Conservation (phyloP, 2,888 invertebrate species). For the Eupithecia tripunctaria region DNA sequence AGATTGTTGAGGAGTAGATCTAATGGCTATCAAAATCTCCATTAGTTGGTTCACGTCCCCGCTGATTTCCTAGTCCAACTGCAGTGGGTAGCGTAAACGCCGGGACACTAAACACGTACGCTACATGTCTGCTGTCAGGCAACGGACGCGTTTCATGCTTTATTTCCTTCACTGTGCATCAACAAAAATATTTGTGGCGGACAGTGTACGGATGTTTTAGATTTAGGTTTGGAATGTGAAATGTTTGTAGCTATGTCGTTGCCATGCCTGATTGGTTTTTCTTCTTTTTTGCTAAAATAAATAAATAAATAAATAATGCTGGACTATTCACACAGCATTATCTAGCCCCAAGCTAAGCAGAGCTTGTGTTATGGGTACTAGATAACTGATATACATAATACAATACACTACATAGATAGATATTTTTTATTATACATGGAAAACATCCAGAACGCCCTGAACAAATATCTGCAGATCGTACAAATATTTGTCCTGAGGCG, state of each 20-base stretch:
- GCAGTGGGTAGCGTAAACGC: slow-evolving; percentile 45
- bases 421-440: too few species aligned
- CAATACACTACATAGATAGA: too few species aligned
- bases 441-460: too few species aligned
- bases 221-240: slow-evolving; percentile 4
- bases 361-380: too few species aligned
- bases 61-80: slow-evolving; percentile 26
- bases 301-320: too few species aligned
- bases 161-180: slow-evolving; percentile 57
- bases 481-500: too few species aligned
- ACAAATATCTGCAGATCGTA: too few species aligned
- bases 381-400: too few species aligned
- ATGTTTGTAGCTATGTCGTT: not conserved
- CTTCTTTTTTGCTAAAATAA: not conserved
- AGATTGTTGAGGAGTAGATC: too few species aligned
- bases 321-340: too few species aligned
- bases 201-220: slow-evolving; percentile 33
- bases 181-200: slow-evolving; percentile 50
- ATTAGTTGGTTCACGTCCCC: slow-evolving; percentile 4
- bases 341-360: too few species aligned
- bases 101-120: slow-evolving; percentile 55
- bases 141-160: slow-evolving; percentile 54
- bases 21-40: too few species aligned
- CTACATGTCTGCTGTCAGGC: slow-evolving; percentile 46
- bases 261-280: not conserved